Percentiles rank a stretch among this genome's conserved stretches.
Evolutionary conservation across 1,140 invertebrate genomes (phyloP).

Genomic region (Drosophila fuyamai): DNA sequence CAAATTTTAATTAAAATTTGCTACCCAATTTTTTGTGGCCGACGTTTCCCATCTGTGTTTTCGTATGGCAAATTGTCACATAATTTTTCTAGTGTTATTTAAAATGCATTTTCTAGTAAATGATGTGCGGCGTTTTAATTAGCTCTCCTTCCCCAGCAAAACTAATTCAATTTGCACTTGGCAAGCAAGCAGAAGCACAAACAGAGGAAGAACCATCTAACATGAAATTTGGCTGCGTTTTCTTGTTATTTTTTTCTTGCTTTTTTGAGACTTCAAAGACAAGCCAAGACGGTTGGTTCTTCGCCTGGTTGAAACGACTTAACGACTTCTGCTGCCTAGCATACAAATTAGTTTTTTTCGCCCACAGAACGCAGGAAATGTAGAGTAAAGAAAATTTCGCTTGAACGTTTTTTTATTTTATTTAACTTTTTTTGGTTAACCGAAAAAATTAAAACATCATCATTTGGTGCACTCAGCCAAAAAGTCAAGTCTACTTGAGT

Average conservation of each 20-base stretch:
- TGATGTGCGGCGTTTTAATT: conserved; percentile 77
- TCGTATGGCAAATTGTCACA: conserved; percentile 52
- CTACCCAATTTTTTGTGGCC: conserved; percentile 1
- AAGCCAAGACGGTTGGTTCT: conserved; percentile 35
- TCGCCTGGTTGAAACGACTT: conserved; percentile 68
- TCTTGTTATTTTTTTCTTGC: conserved; percentile 30
- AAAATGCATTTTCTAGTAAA: conserved; percentile 76
- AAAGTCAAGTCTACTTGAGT: conserved; percentile 63
- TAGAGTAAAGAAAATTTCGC: conserved; percentile 56
- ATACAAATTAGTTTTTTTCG: conserved; percentile 72
- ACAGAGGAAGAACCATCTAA: conserved; percentile 4
- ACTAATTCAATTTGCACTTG: conserved; percentile 69
- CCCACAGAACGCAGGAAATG: conserved; percentile 41
- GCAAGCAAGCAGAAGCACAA: conserved; percentile 18
- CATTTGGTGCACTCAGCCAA: conserved; percentile 78
- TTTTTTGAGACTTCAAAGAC: conserved; percentile 62
- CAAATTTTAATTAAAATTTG: conserved; percentile 49
- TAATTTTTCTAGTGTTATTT: conserved; percentile 66
- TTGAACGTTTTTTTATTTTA: conserved; percentile 51
- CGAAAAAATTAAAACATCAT: conserved; percentile 83
- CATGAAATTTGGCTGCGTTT: conserved; percentile 36
- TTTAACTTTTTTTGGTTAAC: conserved; percentile 65
- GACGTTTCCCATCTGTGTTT: conserved; percentile 4
- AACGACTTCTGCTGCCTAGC: conserved; percentile 67
- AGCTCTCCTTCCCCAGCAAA: conserved; percentile 44